Conservation (phyloP, 2,113 vertebrate species). For the Microcebus jonahi region DNA sequence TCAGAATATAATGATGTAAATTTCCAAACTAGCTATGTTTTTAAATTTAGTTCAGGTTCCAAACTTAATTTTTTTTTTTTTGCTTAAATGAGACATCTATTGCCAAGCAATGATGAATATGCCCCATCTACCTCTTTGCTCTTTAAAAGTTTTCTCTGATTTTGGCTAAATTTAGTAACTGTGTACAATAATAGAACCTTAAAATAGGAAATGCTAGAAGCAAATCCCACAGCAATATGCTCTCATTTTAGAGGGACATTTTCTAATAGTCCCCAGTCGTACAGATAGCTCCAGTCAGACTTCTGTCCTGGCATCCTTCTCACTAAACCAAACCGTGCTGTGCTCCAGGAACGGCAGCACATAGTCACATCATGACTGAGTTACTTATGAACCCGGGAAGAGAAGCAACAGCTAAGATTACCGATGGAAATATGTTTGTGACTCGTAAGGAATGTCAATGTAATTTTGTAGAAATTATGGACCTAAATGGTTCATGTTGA, state of each 20-base stretch:
- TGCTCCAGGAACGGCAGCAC: background rate
- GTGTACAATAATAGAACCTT: background rate
- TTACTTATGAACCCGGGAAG: background rate
- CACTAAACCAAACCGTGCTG: background rate
- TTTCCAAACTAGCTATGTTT: background rate
- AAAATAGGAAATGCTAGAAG: background rate
- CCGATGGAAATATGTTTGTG: background rate
- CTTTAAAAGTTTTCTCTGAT: background rate
- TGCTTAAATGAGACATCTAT: background rate
- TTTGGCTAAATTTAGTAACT: background rate
- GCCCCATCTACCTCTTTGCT: background rate
- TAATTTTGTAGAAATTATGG: background rate
- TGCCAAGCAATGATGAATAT: background rate
- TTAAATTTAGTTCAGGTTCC: background rate
- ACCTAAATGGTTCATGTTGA: background rate
- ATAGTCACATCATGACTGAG: background rate
- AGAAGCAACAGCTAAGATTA: background rate
- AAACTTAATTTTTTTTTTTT: background rate
- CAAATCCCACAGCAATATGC: too few relatives aligned
- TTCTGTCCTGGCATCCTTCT: background rate
- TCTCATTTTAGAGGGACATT: background rate
- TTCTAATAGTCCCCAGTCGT: background rate
- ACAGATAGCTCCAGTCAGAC: background rate
- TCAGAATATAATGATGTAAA: background rate
- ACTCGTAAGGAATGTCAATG: background rate